These are phyloP conservation scores for Mesochorus sp. DNA, from an alignment of 2,888 invertebrate species.

Conservation along the genomic window DNA sequence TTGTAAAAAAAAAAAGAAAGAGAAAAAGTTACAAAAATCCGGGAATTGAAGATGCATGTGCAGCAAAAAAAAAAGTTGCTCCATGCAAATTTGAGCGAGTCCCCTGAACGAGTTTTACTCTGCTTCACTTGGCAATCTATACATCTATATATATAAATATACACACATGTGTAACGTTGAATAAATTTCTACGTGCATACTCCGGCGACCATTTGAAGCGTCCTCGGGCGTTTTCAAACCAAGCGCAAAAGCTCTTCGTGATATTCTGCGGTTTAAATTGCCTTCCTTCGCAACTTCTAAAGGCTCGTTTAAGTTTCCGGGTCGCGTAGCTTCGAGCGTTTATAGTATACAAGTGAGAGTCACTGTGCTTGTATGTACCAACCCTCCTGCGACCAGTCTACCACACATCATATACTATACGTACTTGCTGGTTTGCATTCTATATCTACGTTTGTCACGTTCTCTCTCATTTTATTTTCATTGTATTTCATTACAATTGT, in stretches of 20 bases:
- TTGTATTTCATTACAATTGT: background rate
- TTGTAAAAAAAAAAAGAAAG: background rate
- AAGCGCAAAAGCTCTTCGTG: slow-evolving; percentile 49
- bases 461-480: background rate
- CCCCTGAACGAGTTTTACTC: slow-evolving; percentile 28
- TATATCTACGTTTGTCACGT: background rate
- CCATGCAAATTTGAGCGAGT: slow-evolving; percentile 29
- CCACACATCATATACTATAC: slow-evolving; percentile 30
- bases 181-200: slow-evolving; percentile 1
- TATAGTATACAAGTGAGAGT: slow-evolving; percentile 52
- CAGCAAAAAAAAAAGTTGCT: background rate
- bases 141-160: too few species aligned
- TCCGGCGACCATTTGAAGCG: slow-evolving; percentile 35
- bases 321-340: slow-evolving; percentile 66
- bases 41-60: background rate
- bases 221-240: slow-evolving; percentile 48
- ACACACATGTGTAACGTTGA: background rate
- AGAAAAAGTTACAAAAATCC: background rate
- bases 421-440: slow-evolving; percentile 17
- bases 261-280: slow-evolving; percentile 67
- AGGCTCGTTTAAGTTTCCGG: slow-evolving; percentile 74
- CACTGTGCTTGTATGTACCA: slow-evolving; percentile 18
- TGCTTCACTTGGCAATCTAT: background rate
- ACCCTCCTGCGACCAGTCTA: slow-evolving; percentile 33
- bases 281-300: slow-evolving; percentile 66